phyloP scores from a whole-genome alignment of 2,797 vertebrate genomes.

The Sciurus vulgaris region DNA sequence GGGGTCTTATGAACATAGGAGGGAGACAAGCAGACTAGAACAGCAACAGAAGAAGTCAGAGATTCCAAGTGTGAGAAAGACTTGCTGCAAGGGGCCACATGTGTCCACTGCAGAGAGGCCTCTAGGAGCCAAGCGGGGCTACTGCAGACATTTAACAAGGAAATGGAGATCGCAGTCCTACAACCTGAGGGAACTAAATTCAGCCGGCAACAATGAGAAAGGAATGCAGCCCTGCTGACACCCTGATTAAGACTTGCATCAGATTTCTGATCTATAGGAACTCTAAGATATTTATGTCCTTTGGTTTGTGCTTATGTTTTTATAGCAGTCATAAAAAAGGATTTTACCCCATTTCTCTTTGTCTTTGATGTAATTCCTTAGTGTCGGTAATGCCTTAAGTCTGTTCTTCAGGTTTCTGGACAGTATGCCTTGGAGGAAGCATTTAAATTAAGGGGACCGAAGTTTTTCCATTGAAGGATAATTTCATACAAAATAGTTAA shows the following conservation, averaged over 20 bases:
- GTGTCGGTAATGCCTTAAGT: not conserved
- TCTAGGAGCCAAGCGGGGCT: not conserved
- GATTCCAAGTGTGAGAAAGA: not conserved
- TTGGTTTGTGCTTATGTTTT: slow-evolving; percentile 16
- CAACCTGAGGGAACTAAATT: not conserved
- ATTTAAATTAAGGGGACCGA: not conserved
- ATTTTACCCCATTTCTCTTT: not conserved
- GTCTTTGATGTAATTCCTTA: not conserved
- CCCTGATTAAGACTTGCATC: not conserved
- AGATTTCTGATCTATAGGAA: not conserved
- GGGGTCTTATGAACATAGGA: no score
- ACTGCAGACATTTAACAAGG: not conserved
- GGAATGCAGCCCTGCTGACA: not conserved
- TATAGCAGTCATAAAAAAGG: not conserved
- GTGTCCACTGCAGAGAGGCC: not conserved
- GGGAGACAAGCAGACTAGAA: not conserved
- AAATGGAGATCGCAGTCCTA: not conserved
- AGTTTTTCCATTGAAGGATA: not conserved
- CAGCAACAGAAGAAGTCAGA: not conserved
- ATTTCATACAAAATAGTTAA: not conserved
- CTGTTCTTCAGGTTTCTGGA: not conserved
- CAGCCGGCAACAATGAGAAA: not conserved
- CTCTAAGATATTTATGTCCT: not conserved
- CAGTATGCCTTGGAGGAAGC: not conserved
- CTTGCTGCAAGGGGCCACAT: not conserved